Evolutionary conservation across 2,797 vertebrate genomes (phyloP).

Genomic region (Cuculus canorus): DNA sequence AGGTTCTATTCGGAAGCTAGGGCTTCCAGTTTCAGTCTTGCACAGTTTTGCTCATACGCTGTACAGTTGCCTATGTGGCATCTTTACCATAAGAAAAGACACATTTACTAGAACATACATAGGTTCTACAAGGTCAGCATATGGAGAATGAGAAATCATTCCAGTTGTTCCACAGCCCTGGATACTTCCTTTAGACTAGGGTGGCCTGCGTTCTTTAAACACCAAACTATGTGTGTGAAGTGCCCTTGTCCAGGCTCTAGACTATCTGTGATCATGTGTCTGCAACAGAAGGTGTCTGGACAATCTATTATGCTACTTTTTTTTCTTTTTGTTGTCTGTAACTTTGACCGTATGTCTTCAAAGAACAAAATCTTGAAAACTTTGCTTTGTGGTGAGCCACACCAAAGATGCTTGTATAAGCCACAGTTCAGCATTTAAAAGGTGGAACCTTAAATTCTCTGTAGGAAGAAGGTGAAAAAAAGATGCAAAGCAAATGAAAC

Average conservation of each 20-base stretch:
- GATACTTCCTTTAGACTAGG: background rate
- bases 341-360: background rate
- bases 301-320: background rate
- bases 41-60: background rate
- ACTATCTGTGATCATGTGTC: background rate
- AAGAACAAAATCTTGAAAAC: background rate
- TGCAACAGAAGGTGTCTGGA: background rate
- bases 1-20: background rate
- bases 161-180: background rate
- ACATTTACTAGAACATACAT: background rate
- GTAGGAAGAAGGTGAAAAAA: background rate
- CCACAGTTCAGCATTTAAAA: background rate
- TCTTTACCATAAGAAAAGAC: background rate
- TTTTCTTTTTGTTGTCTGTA: background rate
- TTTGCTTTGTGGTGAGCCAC: background rate
- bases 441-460: background rate
- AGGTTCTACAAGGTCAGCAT: background rate
- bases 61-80: background rate
- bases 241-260: background rate
- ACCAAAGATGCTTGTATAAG: background rate
- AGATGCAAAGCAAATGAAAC: background rate
- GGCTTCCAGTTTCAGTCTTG: background rate
- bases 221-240: background rate
- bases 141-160: background rate
- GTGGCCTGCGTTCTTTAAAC: background rate